phyloP scores from a whole-genome alignment of 2,797 vertebrate genomes.

The Hafferia zeledoni region DNA sequence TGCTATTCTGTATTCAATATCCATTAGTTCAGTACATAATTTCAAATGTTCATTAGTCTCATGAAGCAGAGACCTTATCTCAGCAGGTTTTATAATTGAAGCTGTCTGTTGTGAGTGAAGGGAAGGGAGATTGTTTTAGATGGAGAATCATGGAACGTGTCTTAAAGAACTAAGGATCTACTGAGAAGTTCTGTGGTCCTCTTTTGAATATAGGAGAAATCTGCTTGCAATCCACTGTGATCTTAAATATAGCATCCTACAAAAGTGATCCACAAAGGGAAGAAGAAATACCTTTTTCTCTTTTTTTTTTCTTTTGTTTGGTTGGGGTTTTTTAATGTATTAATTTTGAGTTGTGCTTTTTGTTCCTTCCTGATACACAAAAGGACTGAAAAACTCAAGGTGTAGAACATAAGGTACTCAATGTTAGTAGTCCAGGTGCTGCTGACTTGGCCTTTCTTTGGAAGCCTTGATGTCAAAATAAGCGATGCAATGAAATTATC shows the following conservation, averaged over 20 bases:
- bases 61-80: constrained; percentile 8
- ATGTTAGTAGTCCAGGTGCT: background rate
- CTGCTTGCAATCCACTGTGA: background rate
- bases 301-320: background rate
- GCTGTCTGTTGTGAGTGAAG: background rate
- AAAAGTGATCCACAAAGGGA: background rate
- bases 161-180: background rate
- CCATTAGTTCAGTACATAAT: background rate
- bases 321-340: background rate
- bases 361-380: background rate
- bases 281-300: background rate
- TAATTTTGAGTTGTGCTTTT: background rate
- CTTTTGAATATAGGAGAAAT: background rate
- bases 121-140: background rate
- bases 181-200: background rate
- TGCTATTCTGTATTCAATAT: background rate
- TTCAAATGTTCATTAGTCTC: background rate
- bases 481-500: background rate
- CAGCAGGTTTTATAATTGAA: constrained; percentile 38
- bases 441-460: background rate
- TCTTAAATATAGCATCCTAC: background rate
- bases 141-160: background rate
- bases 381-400: background rate
- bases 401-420: background rate
- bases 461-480: background rate